These are phyloP conservation scores for Bradynema listronoti DNA, from an alignment of 1,140 invertebrate species.

Conservation along the genomic window DNA sequence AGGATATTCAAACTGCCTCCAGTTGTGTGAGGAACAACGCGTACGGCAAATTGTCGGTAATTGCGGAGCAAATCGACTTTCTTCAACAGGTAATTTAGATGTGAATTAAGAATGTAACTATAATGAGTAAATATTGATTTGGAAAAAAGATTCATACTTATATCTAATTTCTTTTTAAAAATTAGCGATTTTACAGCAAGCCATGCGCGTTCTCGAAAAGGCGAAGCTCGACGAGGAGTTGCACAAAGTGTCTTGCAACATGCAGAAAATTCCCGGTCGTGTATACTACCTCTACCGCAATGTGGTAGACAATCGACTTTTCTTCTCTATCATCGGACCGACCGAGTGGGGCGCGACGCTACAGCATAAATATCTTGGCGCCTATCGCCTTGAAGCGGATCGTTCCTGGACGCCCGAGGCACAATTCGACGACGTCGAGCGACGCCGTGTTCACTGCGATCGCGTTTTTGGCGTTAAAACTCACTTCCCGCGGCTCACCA, in stretches of 20 bases:
- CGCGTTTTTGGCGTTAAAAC: too few species aligned
- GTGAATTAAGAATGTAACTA: conserved; percentile 4
- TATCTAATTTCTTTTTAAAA: neutral
- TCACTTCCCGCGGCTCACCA: too few species aligned
- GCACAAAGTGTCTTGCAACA: conserved; percentile 69
- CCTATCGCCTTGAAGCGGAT: conserved; percentile 67
- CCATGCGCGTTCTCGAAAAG: conserved; percentile 65
- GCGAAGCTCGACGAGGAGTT: conserved; percentile 63
- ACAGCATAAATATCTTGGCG: conserved; percentile 62
- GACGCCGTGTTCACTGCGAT: too few species aligned
- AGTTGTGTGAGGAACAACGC: conserved; percentile 64
- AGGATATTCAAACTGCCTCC: conserved; percentile 67
- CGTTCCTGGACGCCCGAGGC: conserved; percentile 67
- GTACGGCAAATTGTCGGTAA: conserved; percentile 66
- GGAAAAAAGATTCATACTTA: neutral
- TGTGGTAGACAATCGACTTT: conserved; percentile 62
- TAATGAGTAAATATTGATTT: neutral
- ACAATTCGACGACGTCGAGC: too few species aligned
- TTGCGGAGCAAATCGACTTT: conserved; percentile 67
- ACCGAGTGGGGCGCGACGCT: conserved; percentile 67
- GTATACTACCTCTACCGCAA: conserved; percentile 69
- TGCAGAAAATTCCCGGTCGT: conserved; percentile 68
- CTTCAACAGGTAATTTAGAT: conserved; percentile 60
- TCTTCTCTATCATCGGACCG: conserved; percentile 70
- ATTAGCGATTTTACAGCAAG: conserved; percentile 60